A percentile compares a stretch with the other conserved stretches of the same genome.
These are phyloP conservation scores for Euthynnus affinis DNA, from an alignment of 2,797 vertebrate genomes.

Conservation along the genomic window DNA sequence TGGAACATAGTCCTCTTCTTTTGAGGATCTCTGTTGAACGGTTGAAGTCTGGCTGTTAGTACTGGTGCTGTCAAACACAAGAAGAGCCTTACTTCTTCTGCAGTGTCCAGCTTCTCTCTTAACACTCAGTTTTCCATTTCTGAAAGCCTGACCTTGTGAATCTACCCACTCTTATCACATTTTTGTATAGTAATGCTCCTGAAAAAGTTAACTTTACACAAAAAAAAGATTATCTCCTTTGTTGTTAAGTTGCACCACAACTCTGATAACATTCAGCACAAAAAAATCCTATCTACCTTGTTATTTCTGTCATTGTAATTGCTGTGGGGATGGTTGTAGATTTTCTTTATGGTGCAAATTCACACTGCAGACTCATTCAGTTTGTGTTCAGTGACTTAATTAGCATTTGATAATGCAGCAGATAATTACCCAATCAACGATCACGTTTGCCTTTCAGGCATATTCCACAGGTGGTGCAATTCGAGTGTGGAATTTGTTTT, in stretches of 20 bases:
- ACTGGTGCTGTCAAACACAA: slow-evolving; percentile 1
- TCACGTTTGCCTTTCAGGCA: background rate
- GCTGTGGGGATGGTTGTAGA: background rate
- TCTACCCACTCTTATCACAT: background rate
- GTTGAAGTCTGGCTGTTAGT: slow-evolving; percentile 4
- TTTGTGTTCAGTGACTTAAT: no score
- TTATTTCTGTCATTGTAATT: background rate
- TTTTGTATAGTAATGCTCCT: no score
- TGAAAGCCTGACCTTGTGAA: slow-evolving; percentile 5
- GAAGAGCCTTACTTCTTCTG: slow-evolving; percentile 30
- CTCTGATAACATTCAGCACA: background rate
- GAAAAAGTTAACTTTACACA: background rate
- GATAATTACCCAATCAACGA: background rate
- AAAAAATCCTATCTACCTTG: background rate
- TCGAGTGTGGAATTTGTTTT: background rate
- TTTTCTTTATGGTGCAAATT: background rate
- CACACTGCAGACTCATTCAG: background rate
- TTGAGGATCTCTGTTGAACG: background rate
- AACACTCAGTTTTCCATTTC: slow-evolving; percentile 13
- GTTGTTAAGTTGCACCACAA: background rate
- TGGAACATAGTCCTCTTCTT: slow-evolving; percentile 5
- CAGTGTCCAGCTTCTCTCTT: slow-evolving; percentile 12
- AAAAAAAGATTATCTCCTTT: background rate
- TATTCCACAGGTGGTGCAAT: background rate
- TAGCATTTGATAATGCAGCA: background rate